phyloP scores from a whole-genome alignment of 2,888 invertebrate genomes.

The Creontiades dilutus region DNA sequence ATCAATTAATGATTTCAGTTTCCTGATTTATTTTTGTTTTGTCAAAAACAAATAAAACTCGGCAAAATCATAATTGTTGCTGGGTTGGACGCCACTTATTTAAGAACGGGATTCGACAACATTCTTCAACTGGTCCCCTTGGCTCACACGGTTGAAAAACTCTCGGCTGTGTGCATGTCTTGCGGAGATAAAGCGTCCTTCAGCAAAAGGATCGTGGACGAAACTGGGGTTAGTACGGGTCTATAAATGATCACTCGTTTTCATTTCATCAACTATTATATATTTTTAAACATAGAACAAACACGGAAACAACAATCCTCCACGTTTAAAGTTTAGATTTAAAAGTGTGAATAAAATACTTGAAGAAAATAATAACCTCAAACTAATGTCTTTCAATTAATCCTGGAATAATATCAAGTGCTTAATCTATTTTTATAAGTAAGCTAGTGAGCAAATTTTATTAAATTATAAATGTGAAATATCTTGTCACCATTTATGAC shows the following conservation, averaged over 20 bases:
- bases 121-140: slow-evolving; percentile 80
- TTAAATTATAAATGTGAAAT: not conserved
- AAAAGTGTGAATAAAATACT: not conserved
- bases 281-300: not conserved
- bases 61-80: slow-evolving; percentile 83
- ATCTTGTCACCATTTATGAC: too few species aligned
- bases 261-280: not conserved
- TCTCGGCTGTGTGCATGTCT: slow-evolving; percentile 81
- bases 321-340: not conserved
- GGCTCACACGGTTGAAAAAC: slow-evolving; percentile 80
- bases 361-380: slow-evolving; percentile 2
- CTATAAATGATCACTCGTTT: not conserved
- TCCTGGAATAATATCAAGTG: slow-evolving; percentile 10
- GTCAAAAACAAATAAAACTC: slow-evolving; percentile 80
- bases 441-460: slow-evolving; percentile 3
- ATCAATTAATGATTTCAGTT: slow-evolving; percentile 77
- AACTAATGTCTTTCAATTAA: slow-evolving; percentile 14
- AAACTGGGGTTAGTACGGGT: not conserved
- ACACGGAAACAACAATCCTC: not conserved
- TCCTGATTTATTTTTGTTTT: slow-evolving; percentile 80
- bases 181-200: slow-evolving; percentile 80
- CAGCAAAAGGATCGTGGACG: slow-evolving; percentile 79
- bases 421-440: not conserved
- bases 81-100: slow-evolving; percentile 82
- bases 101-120: slow-evolving; percentile 79